A percentile compares a stretch with the other conserved stretches of the same genome.
Conservation (phyloP, 2,113 vertebrate genomes). For the Ceuthmochares aereus region DNA sequence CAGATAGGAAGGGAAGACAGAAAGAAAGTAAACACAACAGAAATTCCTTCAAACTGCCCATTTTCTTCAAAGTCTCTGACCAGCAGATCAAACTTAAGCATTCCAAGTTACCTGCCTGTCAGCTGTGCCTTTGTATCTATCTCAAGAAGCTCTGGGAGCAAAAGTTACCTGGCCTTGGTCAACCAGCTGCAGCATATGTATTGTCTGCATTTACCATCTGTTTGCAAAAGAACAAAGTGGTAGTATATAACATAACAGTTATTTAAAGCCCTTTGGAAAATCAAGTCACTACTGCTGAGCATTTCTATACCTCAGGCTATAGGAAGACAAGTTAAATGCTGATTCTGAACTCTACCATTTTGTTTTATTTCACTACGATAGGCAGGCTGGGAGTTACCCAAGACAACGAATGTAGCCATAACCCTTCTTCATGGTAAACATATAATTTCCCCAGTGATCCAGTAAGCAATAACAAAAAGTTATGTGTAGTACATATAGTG, state of each 20-base stretch:
- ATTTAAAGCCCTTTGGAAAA: slow-evolving; percentile 54
- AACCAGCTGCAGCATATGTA: background rate
- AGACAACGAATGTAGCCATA: slow-evolving; percentile 74
- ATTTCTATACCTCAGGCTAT: slow-evolving; percentile 34
- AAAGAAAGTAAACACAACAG: background rate
- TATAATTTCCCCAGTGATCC: slow-evolving; percentile 81
- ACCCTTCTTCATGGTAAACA: slow-evolving; percentile 76
- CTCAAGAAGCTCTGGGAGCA: background rate
- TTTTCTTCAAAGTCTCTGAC: background rate
- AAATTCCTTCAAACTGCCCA: slow-evolving; percentile 4
- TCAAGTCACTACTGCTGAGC: slow-evolving; percentile 9
- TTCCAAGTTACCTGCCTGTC: background rate
- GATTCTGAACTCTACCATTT: slow-evolving; percentile 56
- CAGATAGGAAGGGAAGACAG: background rate
- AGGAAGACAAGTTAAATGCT: slow-evolving; percentile 49
- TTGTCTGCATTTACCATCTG: background rate
- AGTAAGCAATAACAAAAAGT: slow-evolving; percentile 81
- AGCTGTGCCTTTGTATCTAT: background rate
- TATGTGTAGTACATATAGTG: slow-evolving; percentile 77
- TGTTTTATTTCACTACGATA: slow-evolving; percentile 70
- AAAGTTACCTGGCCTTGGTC: background rate
- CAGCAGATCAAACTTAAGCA: background rate
- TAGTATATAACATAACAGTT: background rate
- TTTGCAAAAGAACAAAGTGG: background rate
- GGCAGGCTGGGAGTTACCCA: slow-evolving; percentile 68